Evolutionary conservation across 2,797 vertebrate genomes (phyloP).

Genomic region (Ficedula albicollis): DNA sequence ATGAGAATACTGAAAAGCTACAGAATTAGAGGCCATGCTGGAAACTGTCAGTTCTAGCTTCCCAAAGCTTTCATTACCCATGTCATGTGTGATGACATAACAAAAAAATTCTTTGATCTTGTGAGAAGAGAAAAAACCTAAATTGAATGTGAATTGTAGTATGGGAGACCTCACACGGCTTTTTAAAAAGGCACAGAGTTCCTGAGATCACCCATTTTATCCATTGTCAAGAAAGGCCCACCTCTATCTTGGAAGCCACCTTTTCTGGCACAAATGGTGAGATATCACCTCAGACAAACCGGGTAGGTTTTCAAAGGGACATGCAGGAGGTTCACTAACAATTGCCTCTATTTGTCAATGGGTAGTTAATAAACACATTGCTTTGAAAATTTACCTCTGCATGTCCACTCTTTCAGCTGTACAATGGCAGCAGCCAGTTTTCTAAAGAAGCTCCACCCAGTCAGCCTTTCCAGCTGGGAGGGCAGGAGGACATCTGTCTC

Average conservation of each 20-base stretch:
- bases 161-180: conserved; percentile 17
- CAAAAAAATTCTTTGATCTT: conserved; percentile 59
- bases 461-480: conserved; percentile 42
- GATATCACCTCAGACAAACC: conserved; percentile 1
- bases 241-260: conserved; percentile 25
- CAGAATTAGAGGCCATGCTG: conserved; percentile 34
- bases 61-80: conserved; percentile 43
- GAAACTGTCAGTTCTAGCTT: conserved; percentile 53
- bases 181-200: conserved; percentile 32
- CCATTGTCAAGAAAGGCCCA: conserved; percentile 18
- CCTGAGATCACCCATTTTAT: conserved; percentile 50
- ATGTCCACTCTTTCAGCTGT: background rate
- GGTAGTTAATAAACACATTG: conserved; percentile 43
- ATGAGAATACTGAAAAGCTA: conserved; percentile 27
- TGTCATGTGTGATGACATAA: conserved; percentile 36
- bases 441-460: conserved; percentile 40
- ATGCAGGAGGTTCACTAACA: conserved; percentile 17
- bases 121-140: background rate
- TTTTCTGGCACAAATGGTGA: conserved; percentile 42
- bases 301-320: conserved; percentile 29
- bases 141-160: conserved; percentile 43
- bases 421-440: conserved; percentile 39
- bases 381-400: conserved; percentile 58
- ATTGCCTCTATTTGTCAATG: conserved; percentile 42
- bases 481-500: conserved; percentile 44